Conservation (phyloP, 2,888 invertebrate species). For the Drosophila kambysellisi region DNA sequence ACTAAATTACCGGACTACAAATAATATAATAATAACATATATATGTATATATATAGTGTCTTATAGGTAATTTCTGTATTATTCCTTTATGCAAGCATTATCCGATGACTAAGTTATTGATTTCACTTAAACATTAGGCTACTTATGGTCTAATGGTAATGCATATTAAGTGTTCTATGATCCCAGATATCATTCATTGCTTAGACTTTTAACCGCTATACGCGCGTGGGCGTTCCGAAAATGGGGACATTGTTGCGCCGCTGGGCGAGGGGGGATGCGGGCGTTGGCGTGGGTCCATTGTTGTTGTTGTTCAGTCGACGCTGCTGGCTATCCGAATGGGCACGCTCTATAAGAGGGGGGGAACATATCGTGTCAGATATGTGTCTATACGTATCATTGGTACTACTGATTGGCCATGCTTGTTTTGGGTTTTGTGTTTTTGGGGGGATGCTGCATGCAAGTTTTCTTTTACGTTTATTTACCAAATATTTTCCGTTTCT, state of each 20-base stretch:
- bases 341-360: conserved; percentile 86
- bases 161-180: conserved; percentile 54
- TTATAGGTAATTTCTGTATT: conserved; percentile 23
- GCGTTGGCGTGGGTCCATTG: conserved; percentile 65
- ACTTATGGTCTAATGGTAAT: conserved; percentile 63
- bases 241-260: conserved; percentile 79
- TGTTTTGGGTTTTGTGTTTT: conserved; percentile 18
- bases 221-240: conserved; percentile 84
- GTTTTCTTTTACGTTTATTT: conserved; percentile 41
- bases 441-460: conserved; percentile 56
- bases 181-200: conserved; percentile 27
- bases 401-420: conserved; percentile 58
- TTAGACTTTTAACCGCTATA: conserved; percentile 84
- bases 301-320: conserved; percentile 73
- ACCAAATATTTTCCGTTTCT: conserved; percentile 74
- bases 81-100: conserved; percentile 42
- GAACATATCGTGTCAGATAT: conserved; percentile 42
- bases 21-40: conserved; percentile 7
- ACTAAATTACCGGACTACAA: conserved; percentile 30
- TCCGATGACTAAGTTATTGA: conserved; percentile 46
- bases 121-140: conserved; percentile 54
- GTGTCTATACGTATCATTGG: conserved; percentile 36
- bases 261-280: conserved; percentile 77
- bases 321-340: conserved; percentile 87
- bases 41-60: conserved; percentile 7